Base-by-base conservation (phyloP, 2,113 vertebrate species). In the Oncorhynchus tshawytscha region DNA sequence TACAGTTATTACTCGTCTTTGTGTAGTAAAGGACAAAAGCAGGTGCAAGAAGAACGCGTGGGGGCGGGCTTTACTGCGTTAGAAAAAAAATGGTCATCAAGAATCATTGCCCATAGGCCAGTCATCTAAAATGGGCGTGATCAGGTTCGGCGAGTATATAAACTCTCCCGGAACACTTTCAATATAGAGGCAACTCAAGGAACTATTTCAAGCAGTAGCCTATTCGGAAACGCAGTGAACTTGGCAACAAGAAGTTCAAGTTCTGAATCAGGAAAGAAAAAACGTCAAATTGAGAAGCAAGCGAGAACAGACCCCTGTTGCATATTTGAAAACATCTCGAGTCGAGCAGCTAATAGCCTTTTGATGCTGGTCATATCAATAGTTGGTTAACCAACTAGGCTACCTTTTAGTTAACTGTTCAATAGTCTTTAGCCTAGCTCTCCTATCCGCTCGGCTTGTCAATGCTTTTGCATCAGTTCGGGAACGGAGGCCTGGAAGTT, bases 401-500 rank as follows among this genome's bases (percentile, higher is more conserved):
- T 45, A 49, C 6, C 29, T 48, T 67, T 67, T 45, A 45, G 9
- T 60, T 67, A 39, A 13, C 54, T 31, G 16, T 9, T 15, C 7
- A 72, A 34, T 62, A 24, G 67, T 65, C 80, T 77, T 57, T 27
- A 71, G 67, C 59, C 71, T 24, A 27, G 22, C 71, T 57, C 70
- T 67, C 51, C 75, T 22, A 70, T 78, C 78, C 62, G 80, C 79
- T 45, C 8, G 39, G 39, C 39, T 73, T 71, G 75, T 84, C 86
- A 90, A 94, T 94, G 93, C 91, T 94, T 80, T 88, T 94, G 62
- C 92, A 94, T 75, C 92, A 89, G 89, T 92, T 89, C 80, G 85
- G 89, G 86, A 92, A 92, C 91, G 89, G 91, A 83, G 85, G 91
- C 75, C 86, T 93, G 83, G 94, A 93, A 73, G 94, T 93, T 93